Conservation (phyloP, 2,797 vertebrate genomes). For the Sebastes cheni region DNA sequence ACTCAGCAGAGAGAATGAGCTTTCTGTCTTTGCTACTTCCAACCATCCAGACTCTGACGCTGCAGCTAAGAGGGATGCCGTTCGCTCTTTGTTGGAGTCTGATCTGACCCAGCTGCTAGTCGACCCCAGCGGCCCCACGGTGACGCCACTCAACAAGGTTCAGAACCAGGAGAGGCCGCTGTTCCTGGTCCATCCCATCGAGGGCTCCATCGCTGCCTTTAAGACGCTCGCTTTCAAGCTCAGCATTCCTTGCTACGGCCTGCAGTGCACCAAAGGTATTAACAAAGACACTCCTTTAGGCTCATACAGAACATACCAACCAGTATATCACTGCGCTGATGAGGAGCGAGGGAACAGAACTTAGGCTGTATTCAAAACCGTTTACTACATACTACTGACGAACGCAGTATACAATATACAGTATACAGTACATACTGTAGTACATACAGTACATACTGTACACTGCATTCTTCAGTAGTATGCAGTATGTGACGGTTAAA, state of each 20-base stretch:
- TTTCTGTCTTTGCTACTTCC: slow-evolving; percentile 2
- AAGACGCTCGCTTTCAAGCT: slow-evolving; percentile 87
- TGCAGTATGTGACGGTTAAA: too few species aligned
- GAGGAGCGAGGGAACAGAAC: not conserved
- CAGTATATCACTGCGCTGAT: not conserved
- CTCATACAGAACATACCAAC: not conserved
- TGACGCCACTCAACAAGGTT: slow-evolving; percentile 86
- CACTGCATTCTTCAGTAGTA: too few species aligned
- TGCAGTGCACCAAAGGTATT: slow-evolving; percentile 95
- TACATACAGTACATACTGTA: too few species aligned
- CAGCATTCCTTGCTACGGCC: slow-evolving; percentile 90
- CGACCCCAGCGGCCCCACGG: slow-evolving; percentile 87
- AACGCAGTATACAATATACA: too few species aligned
- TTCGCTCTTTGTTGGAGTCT: slow-evolving; percentile 69
- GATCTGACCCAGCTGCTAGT: slow-evolving; percentile 88
- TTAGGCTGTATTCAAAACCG: too few species aligned
- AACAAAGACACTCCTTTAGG: not conserved
- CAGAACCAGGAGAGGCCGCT: slow-evolving; percentile 89
- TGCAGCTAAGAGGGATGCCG: slow-evolving; percentile 43
- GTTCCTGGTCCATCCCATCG: slow-evolving; percentile 95
- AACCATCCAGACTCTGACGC: slow-evolving; percentile 73
- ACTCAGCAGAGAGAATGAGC: not conserved
- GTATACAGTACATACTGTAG: too few species aligned
- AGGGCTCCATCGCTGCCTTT: slow-evolving; percentile 90
- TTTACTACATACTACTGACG: too few species aligned